phyloP scores from a whole-genome alignment of 2,888 invertebrate species.

The Drosophila neutralis region DNA sequence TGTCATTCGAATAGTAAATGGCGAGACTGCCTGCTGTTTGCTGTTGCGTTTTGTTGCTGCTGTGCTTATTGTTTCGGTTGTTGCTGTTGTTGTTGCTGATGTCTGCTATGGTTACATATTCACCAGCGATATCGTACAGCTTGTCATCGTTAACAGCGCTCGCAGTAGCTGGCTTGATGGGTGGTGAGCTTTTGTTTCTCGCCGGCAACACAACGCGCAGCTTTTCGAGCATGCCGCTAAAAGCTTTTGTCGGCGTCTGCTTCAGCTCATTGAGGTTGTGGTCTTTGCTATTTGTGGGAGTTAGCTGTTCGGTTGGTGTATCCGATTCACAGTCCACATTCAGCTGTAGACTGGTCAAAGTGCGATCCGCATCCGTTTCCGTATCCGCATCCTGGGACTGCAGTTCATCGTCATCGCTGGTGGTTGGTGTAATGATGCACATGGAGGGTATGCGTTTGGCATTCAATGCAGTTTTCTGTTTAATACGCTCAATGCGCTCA shows the following conservation, averaged over 20 bases:
- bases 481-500: slow-evolving; percentile 93
- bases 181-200: slow-evolving; percentile 83
- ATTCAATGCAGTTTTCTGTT: slow-evolving; percentile 94
- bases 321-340: slow-evolving; percentile 55
- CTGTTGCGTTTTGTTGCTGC: slow-evolving; percentile 24
- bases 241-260: slow-evolving; percentile 85
- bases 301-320: slow-evolving; percentile 64
- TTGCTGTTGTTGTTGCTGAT: slow-evolving; percentile 90
- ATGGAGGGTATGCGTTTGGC: slow-evolving; percentile 95
- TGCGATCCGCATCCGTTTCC: slow-evolving; percentile 64
- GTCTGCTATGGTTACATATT: slow-evolving; percentile 94
- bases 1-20: slow-evolving; percentile 89
- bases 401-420: slow-evolving; percentile 92
- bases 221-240: slow-evolving; percentile 91
- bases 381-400: slow-evolving; percentile 50
- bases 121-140: slow-evolving; percentile 86
- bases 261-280: slow-evolving; percentile 83
- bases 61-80: slow-evolving; percentile 85
- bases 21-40: slow-evolving; percentile 76
- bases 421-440: slow-evolving; percentile 95
- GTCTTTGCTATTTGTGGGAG: slow-evolving; percentile 76
- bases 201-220: slow-evolving; percentile 87
- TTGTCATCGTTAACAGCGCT: slow-evolving; percentile 85
- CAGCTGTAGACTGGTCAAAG: slow-evolving; percentile 86
- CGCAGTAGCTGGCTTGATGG: slow-evolving; percentile 77